Conservation (phyloP, 2,888 invertebrate genomes). For the Calameuta idolon region DNA sequence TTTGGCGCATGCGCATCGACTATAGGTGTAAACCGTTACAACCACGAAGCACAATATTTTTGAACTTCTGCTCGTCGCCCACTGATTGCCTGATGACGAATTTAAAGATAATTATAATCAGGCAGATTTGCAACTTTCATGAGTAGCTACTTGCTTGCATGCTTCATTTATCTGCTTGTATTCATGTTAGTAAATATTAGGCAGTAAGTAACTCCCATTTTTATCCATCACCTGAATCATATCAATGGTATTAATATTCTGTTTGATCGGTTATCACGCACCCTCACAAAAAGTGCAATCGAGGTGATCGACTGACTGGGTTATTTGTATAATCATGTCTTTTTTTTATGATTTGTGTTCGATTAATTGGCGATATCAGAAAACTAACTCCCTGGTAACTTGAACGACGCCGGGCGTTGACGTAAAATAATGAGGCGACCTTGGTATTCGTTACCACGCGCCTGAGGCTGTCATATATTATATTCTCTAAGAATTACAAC, state of each 20-base stretch:
- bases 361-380: background rate
- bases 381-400: background rate
- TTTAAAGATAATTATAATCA: background rate
- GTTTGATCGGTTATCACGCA: background rate
- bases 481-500: background rate
- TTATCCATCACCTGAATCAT: background rate
- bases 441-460: background rate
- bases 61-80: background rate
- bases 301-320: background rate
- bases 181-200: background rate
- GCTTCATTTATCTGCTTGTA: background rate
- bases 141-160: background rate
- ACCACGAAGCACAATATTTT: background rate
- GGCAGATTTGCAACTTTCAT: background rate
- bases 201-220: background rate
- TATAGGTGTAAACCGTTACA: background rate
- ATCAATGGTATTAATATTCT: background rate
- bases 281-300: background rate
- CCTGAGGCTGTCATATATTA: background rate
- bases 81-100: background rate
- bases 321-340: too few species aligned
- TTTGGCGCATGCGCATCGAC: background rate
- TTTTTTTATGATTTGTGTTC: background rate
- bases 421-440: background rate
- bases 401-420: background rate